Conservation (phyloP, 1,140 invertebrate species). For the Bombus ignitus region DNA sequence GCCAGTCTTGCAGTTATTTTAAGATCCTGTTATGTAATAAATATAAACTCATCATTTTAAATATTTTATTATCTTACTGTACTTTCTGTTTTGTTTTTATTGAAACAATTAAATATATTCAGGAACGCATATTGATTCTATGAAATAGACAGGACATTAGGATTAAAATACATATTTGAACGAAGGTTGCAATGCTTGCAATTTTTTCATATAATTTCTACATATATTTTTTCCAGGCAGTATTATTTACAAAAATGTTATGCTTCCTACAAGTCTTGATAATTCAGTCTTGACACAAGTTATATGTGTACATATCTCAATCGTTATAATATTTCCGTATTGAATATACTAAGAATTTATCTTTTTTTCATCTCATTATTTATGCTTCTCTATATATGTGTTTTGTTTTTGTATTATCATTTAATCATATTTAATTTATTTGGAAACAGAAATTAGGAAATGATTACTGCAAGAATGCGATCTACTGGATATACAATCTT, state of each 20-base stretch:
- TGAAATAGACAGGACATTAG: conserved; percentile 19
- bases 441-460: conserved; percentile 11
- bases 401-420: conserved; percentile 22
- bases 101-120: conserved; percentile 6
- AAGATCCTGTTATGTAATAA: conserved; percentile 54
- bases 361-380: conserved; percentile 42
- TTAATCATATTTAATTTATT: conserved; percentile 9
- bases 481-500: not conserved
- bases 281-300: conserved; percentile 80
- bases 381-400: conserved; percentile 56
- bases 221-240: conserved; percentile 77
- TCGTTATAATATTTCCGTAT: conserved; percentile 61
- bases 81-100: conserved; percentile 2
- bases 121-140: not conserved
- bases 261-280: conserved; percentile 78
- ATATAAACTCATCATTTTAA: conserved; percentile 45
- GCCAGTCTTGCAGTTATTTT: conserved; percentile 42
- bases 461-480: conserved; percentile 8
- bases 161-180: conserved; percentile 40
- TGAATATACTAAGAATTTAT: conserved; percentile 61
- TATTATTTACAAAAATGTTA: conserved; percentile 81
- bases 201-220: conserved; percentile 72
- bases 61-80: conserved; percentile 23
- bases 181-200: conserved; percentile 49
- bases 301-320: conserved; percentile 72